A percentile compares a stretch with the other conserved stretches of the same genome.
Conservation (phyloP, 2,797 vertebrate genomes). For the Perodicticus potto region DNA sequence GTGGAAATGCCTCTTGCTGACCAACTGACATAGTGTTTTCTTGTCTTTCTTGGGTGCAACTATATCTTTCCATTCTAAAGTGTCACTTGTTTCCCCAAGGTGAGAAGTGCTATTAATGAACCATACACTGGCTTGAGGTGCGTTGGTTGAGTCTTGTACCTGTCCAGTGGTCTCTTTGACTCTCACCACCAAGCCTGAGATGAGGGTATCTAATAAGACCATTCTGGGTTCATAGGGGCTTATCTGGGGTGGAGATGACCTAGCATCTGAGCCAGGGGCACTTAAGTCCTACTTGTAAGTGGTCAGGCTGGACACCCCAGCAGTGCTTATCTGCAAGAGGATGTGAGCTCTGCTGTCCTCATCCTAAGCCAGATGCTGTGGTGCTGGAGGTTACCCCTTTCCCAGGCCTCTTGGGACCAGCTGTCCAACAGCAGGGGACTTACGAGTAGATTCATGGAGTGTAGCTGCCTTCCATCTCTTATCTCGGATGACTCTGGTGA, state of each 20-base stretch:
- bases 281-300: background rate
- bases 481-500: background rate
- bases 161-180: background rate
- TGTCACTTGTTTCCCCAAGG: background rate
- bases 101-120: background rate
- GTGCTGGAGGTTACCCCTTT: background rate
- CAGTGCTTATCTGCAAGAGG: background rate
- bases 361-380: background rate
- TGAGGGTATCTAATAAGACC: rapidly evolving
- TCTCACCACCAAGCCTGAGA: background rate
- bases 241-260: background rate
- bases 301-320: background rate
- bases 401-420: background rate
- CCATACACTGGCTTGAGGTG: background rate
- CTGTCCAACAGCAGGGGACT: no score
- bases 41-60: background rate
- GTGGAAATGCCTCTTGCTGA: background rate
- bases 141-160: background rate
- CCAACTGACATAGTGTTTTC: no score
- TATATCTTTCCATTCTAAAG: background rate
- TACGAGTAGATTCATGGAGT: background rate
- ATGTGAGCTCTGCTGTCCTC: background rate
- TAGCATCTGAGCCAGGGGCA: background rate
- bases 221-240: background rate
- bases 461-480: background rate